Conservation (phyloP, 1,140 invertebrate species). For the Vanessa atalanta region DNA sequence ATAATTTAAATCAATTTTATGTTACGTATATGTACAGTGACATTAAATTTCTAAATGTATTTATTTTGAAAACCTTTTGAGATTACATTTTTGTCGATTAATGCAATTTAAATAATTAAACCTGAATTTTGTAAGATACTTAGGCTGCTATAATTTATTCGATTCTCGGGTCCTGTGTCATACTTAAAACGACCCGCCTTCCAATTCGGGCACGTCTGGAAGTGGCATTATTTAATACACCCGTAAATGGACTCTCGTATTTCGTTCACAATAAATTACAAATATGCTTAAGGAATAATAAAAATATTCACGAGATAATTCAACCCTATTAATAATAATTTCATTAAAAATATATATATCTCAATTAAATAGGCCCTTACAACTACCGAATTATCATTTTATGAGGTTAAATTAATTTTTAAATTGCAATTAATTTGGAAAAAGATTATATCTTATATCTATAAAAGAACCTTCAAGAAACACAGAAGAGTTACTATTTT, state of each 20-base stretch:
- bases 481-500: too few species aligned
- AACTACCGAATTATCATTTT: too few species aligned
- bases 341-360: not conserved
- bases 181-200: constrained; percentile 18
- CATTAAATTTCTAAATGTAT: too few species aligned
- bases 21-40: too few species aligned
- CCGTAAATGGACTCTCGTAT: constrained; percentile 35
- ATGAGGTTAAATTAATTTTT: too few species aligned
- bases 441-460: not conserved
- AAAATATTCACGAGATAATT: not conserved
- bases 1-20: too few species aligned
- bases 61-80: not conserved
- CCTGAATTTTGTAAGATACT: not conserved
- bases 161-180: constrained; percentile 7
- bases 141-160: constrained; percentile 15
- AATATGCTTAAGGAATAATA: constrained; percentile 2
- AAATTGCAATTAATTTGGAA: not conserved
- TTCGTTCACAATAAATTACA: constrained; percentile 36
- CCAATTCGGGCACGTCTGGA: constrained; percentile 12
- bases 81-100: too few species aligned
- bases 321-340: not conserved
- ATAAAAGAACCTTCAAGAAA: not conserved
- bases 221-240: constrained; percentile 29
- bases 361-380: too few species aligned
- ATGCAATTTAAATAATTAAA: not conserved